Percentiles rank a stretch among this genome's conserved stretches.
These are phyloP conservation scores for Drosophila merina DNA, from an alignment of 2,888 invertebrate genomes.

Conservation along the genomic window DNA sequence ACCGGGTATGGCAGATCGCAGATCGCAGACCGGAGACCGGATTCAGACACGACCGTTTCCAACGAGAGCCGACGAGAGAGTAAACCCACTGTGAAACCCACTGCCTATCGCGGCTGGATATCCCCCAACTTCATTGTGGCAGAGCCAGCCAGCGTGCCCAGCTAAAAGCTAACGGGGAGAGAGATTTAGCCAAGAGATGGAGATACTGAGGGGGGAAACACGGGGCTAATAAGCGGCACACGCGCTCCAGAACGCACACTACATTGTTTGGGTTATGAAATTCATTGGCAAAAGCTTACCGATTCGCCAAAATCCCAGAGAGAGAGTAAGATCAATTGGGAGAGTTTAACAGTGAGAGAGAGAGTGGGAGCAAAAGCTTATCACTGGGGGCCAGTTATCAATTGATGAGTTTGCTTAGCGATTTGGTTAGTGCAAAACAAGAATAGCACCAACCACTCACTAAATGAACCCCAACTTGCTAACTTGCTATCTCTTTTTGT, in stretches of 20 bases:
- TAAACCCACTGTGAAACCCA: conserved; percentile 60
- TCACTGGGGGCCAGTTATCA: conserved; percentile 38
- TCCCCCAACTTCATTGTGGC: conserved; percentile 55
- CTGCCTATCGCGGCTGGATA: too few species aligned
- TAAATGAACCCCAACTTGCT: neutral
- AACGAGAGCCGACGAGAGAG: conserved; percentile 82
- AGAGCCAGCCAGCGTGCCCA: conserved; percentile 6
- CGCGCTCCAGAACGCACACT: conserved; percentile 29
- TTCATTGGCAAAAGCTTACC: conserved; percentile 29
- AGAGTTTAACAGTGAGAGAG: neutral
- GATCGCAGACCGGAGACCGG: conserved; percentile 39
- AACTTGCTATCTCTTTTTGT: conserved; percentile 1
- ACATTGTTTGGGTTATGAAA: conserved; percentile 41
- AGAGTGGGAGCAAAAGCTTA: conserved; percentile 31
- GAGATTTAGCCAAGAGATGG: neutral
- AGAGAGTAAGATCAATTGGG: neutral
- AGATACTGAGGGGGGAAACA: conserved; percentile 19
- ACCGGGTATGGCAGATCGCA: conserved; percentile 20
- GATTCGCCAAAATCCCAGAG: conserved; percentile 13
- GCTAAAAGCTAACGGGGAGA: conserved; percentile 18
- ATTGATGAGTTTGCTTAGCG: conserved; percentile 22
- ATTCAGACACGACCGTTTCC: conserved; percentile 77
- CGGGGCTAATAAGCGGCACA: conserved; percentile 37
- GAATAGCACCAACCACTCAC: neutral
- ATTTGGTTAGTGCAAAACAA: conserved; percentile 6